These are phyloP conservation scores for Gasteruption jaculator DNA, from an alignment of 2,888 invertebrate genomes.

Conservation along the genomic window DNA sequence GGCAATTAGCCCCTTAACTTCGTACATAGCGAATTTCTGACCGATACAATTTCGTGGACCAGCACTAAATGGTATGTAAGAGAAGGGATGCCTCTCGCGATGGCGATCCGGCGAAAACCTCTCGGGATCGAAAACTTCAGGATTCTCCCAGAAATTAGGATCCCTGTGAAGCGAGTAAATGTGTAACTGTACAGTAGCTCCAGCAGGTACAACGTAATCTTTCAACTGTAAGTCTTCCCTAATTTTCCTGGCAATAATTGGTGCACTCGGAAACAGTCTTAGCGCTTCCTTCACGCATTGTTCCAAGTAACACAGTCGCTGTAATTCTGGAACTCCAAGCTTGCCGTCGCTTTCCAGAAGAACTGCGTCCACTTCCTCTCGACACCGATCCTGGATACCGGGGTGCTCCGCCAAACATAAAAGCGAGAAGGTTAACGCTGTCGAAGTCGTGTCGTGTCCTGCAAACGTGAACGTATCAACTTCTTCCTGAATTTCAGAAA, in stretches of 20 bases:
- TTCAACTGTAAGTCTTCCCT: conserved; percentile 54
- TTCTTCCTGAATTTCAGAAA: conserved; percentile 41
- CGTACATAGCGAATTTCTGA: too few species aligned
- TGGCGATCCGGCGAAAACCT: too few species aligned
- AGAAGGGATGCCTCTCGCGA: too few species aligned
- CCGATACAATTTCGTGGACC: too few species aligned
- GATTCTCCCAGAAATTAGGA: too few species aligned
- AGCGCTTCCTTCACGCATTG: conserved; percentile 68
- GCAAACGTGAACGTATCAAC: conserved; percentile 44
- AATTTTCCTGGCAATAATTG: conserved; percentile 60
- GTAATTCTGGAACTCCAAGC: conserved; percentile 56
- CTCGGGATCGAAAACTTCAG: too few species aligned
- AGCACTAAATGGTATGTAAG: too few species aligned
- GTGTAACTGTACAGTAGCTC: too few species aligned
- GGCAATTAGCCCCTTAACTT: too few species aligned
- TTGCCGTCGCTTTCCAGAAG: conserved; percentile 54
- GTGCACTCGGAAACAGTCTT: conserved; percentile 65
- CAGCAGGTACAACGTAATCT: conserved; percentile 56
- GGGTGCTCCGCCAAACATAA: conserved; percentile 54
- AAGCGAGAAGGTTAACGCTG: conserved; percentile 54
- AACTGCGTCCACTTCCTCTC: conserved; percentile 44
- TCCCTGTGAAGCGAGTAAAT: too few species aligned
- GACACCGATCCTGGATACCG: conserved; percentile 28
- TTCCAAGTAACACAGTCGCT: conserved; percentile 65
- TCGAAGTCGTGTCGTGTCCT: conserved; percentile 63